These are phyloP conservation scores for Periophthalmodon schlosseri DNA, from an alignment of 2,113 vertebrate species.

Conservation along the genomic window DNA sequence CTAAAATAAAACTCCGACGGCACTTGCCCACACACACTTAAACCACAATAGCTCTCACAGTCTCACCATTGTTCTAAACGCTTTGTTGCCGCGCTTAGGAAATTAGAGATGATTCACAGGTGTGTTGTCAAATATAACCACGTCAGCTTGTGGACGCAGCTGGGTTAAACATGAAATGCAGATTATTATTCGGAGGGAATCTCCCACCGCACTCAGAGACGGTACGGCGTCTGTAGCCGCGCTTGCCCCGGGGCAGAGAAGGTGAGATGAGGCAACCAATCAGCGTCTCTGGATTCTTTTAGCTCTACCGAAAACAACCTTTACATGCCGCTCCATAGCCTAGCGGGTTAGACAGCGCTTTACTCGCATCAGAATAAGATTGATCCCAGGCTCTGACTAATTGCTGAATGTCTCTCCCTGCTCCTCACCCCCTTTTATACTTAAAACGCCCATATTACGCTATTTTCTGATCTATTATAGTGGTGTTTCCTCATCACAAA, in stretches of 20 bases:
- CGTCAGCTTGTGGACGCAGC: neutral
- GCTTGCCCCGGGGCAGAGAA: neutral
- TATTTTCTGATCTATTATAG: too few species aligned
- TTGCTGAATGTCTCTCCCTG: neutral
- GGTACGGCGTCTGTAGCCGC: neutral
- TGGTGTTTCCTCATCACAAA: too few species aligned
- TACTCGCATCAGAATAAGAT: neutral
- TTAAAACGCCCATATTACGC: too few species aligned
- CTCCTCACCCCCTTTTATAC: neutral
- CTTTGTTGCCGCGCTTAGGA: neutral
- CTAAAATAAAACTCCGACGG: slow-evolving; percentile 36
- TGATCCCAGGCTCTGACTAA: neutral
- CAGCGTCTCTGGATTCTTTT: neutral
- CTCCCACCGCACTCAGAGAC: neutral
- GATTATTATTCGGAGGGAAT: neutral
- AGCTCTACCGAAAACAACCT: neutral
- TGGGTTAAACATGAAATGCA: neutral
- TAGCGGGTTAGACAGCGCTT: neutral
- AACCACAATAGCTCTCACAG: slow-evolving; percentile 10
- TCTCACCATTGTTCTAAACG: slow-evolving; percentile 10
- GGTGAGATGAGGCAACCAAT: neutral
- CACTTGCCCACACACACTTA: slow-evolving; percentile 22
- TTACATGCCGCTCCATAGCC: neutral
- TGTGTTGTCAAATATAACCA: neutral
- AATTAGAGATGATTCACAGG: slow-evolving; percentile 1